Conservation (phyloP, 2,888 invertebrate species). For the Lasiommata megera region DNA sequence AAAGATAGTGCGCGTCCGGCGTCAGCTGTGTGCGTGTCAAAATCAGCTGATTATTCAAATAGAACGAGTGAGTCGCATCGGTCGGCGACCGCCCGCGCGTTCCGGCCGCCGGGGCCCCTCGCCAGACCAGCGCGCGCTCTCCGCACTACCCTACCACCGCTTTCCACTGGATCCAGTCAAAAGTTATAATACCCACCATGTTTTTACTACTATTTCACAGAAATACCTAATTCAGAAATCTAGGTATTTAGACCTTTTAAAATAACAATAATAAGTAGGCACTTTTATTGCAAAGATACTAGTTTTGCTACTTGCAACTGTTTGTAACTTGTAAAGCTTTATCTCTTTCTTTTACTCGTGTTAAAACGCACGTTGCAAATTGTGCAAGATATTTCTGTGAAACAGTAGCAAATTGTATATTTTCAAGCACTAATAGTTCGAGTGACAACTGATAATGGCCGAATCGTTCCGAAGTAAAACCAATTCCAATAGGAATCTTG, state of each 20-base stretch:
- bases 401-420: no score
- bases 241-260: no score
- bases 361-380: no score
- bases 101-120: slow-evolving; percentile 39
- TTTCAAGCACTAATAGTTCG: neutral
- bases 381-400: no score
- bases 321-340: no score
- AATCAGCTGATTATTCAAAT: slow-evolving; percentile 83
- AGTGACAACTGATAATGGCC: neutral
- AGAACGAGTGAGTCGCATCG: slow-evolving; percentile 69
- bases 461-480: neutral
- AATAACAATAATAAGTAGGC: no score
- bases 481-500: slow-evolving; percentile 54
- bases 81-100: slow-evolving; percentile 62
- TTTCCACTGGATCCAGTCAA: slow-evolving; percentile 26
- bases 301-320: no score
- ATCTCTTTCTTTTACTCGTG: no score
- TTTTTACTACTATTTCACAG: slow-evolving; percentile 7
- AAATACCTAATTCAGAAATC: no score
- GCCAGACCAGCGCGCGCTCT: slow-evolving; percentile 34
- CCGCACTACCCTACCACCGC: slow-evolving; percentile 33
- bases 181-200: slow-evolving; percentile 6
- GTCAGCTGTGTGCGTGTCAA: slow-evolving; percentile 80
- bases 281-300: no score
- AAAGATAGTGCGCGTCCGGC: slow-evolving; percentile 67